Percentiles rank a stretch among this genome's conserved stretches.
These are phyloP conservation scores for Lepidochitona cinerea DNA, from an alignment of 2,888 invertebrate genomes.

Conservation along the genomic window DNA sequence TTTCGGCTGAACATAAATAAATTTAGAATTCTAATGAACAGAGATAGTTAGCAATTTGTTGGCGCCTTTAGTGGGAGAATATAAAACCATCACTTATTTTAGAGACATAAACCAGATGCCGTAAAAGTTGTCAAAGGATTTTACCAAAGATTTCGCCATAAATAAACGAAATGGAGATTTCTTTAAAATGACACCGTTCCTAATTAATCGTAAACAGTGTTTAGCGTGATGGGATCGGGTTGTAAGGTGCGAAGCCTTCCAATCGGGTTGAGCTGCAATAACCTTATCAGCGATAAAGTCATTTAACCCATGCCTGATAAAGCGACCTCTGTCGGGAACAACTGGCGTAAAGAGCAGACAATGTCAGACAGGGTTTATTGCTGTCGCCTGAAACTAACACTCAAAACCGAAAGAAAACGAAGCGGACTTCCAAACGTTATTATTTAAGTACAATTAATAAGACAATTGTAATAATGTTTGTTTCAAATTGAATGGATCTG, in stretches of 20 bases:
- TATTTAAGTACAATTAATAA: too few species aligned
- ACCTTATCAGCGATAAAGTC: background rate
- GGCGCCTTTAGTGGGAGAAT: too few species aligned
- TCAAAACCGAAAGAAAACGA: too few species aligned
- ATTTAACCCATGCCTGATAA: background rate
- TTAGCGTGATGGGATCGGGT: background rate
- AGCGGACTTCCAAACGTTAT: too few species aligned
- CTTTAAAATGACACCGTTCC: background rate
- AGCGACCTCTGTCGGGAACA: background rate
- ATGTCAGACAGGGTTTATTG: background rate
- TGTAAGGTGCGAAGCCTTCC: background rate
- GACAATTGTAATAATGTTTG: too few species aligned
- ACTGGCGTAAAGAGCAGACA: background rate
- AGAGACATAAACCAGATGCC: background rate
- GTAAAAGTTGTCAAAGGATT: background rate
- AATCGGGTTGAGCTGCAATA: background rate
- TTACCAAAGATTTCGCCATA: background rate
- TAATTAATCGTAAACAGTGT: background rate
- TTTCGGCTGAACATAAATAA: too few species aligned
- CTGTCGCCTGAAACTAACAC: background rate
- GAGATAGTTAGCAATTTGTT: too few species aligned
- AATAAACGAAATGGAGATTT: background rate
- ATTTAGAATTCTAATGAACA: too few species aligned
- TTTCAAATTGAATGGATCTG: too few species aligned
- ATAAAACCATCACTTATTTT: background rate